A percentile compares a stretch with the other conserved stretches of the same genome.
phyloP scores from a whole-genome alignment of 2,888 invertebrate genomes.

The Adela reaumurella region DNA sequence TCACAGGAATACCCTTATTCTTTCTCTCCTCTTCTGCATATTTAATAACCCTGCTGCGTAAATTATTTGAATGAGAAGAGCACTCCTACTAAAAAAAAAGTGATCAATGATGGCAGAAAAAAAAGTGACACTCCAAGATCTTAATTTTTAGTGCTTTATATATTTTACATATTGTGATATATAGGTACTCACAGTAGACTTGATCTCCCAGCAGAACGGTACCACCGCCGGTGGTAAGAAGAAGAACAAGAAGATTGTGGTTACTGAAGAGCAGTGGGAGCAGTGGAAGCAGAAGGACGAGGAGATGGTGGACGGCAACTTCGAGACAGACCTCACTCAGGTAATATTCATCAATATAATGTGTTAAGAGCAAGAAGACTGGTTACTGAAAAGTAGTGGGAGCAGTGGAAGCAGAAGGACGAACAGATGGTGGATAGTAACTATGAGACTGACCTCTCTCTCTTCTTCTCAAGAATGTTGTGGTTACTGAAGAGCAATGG shows the following conservation, averaged over 20 bases:
- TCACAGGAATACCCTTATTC: no score
- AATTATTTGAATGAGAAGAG: no score
- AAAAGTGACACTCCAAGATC: no score
- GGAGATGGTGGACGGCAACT: conserved; percentile 61
- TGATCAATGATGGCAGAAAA: no score
- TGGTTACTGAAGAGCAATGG: no score
- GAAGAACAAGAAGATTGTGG: conserved; percentile 40
- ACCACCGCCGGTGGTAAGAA: conserved; percentile 25
- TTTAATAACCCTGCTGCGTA: no score
- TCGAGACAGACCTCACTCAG: conserved; percentile 56
- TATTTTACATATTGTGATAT: conserved; percentile 7
- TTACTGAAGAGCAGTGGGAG: conserved; percentile 64
- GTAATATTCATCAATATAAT: conserved; percentile 62
- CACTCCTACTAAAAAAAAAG: no score
- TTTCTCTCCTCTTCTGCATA: no score
- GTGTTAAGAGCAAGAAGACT: conserved; percentile 40
- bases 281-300: conserved; percentile 70
- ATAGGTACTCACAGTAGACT: no score
- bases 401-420: conserved; percentile 71
- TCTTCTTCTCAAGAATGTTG: no score
- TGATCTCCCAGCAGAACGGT: background rate
- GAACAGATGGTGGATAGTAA: conserved; percentile 61
- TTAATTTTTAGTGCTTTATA: background rate
- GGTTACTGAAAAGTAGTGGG: conserved; percentile 61
- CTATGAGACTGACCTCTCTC: conserved; percentile 6